Base-by-base conservation (phyloP, 2,888 invertebrate species). In the Dicyrtoma fusca region DNA sequence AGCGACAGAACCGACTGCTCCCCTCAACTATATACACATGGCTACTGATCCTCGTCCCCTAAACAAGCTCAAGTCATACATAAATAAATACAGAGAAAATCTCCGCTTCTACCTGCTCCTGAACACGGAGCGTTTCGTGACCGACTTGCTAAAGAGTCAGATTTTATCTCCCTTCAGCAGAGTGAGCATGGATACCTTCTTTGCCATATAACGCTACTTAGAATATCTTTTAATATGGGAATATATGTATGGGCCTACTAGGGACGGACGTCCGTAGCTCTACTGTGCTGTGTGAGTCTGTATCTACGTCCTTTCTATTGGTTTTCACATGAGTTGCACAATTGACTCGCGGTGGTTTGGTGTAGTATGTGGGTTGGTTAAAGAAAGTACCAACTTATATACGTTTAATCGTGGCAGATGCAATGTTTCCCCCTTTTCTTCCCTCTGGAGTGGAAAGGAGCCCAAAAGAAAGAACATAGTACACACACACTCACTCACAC, bases 121-220 rank as follows among this genome's bases (percentile, higher is more conserved):
- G 34, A 34, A 34, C 63, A 63, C 10, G 63, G 42, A 47, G 63
- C 34, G 11, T 63, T 63, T 63, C 63, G 63, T 63, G 63, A 63
- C 63, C 63, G 42, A 63, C 63, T 63, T 63, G 63, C 63, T 63
- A 63, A 63, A 63, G 63, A 63, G 63, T 47, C 45, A 47, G 63
- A 63, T 63, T 63, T 63, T 63, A 63, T 63, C 63, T 63, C 47
- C 63, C 45, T 47, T 47, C 23, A 47, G 45, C 25, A 21, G 47
- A 63, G 63, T 45, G 47, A 63, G 63, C 63, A 47, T 47, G 42
- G 45, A 47, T 63, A 63, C 45, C 47, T 62, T 55, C 13, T 21
- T 14, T 17, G 5, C n/a, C 4, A 17, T 49, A 17, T 49, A 4
- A 5, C 34, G 3, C 8, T 34, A 5, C 34, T 8, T 8, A 34